Evolutionary conservation across 2,797 vertebrate species (phyloP), one percentile per base, ranked within the genome.

Genomic region (Acanthornis magna): DNA sequence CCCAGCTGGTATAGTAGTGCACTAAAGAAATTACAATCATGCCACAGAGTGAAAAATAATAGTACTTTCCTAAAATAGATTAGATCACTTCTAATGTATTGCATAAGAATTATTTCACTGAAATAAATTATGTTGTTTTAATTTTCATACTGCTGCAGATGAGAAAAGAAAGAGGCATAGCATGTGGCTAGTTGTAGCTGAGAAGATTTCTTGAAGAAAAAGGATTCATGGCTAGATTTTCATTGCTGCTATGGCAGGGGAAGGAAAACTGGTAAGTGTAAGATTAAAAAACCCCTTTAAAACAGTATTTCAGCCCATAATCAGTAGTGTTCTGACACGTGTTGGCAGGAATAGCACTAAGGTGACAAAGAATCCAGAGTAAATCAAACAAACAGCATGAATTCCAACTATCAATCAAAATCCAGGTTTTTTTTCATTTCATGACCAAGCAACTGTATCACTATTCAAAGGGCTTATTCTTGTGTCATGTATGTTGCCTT

Each of bases 381-480:
- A 91, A 95, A 89, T 91, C 55, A 94, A 90, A 50, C 66, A 85
- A 89, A 48, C 72, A 86, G 63, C 86, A 65, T 63, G 53, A 81
- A 40, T n/a, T 88, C 34, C 40, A 85, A 19, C 71, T 83, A 73
- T 94, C 84, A 61, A 13, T 95, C 88, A 87, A 76, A 89, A 75
- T 42, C 20, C n/a, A 81, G 66, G 66, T n/a, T 66, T 82, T 90
- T 79, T 89, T 95, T 90, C 32, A 47, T 92, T 95, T 86, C 57
- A 86, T 79, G 73, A 95, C 90, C 67, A 53, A 81, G 91, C 70
- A 89, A 67, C 81, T 71, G 67, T 74, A 71, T 95, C 85, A 70
- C 86, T 91, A 62, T 74, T 96, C 91, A 93, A 84, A 94, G 74
- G 65, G 19, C 86, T 89, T 85, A 73, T 95, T 95, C 84, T 91